Percentiles rank a stretch among this genome's conserved stretches.
Conservation (phyloP, 2,797 vertebrate genomes). For the Anabacerthia variegaticeps region DNA sequence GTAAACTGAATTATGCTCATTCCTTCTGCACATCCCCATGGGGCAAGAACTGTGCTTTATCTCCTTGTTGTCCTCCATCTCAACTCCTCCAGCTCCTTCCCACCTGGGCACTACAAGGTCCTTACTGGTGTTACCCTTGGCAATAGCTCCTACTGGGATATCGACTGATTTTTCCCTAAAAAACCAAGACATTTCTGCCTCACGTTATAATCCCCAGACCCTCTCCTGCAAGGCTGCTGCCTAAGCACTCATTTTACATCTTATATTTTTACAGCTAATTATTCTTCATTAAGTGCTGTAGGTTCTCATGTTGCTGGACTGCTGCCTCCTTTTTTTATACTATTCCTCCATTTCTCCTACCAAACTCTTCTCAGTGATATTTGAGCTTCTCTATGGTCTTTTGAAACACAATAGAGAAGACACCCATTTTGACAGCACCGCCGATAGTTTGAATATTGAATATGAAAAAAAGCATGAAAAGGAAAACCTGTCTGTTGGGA, state of each 20-base stretch:
- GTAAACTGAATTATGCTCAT: background rate
- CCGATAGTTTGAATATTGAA: background rate
- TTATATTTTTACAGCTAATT: constrained; percentile 29
- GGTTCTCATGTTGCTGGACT: background rate
- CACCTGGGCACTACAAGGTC: background rate
- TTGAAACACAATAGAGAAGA: background rate
- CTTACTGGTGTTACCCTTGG: background rate
- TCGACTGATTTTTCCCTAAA: too few species aligned
- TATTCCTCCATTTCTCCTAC: background rate
- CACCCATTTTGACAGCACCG: background rate
- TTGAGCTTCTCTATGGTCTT: background rate
- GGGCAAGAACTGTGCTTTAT: background rate
- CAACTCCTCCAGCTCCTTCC: background rate
- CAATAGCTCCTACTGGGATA: background rate
- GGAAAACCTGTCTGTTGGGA: background rate
- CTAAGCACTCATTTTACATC: background rate
- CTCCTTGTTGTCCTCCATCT: background rate
- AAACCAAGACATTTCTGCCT: background rate
- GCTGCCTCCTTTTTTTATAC: background rate
- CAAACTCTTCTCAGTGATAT: background rate
- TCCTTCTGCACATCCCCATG: fast-evolving
- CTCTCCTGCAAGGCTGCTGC: background rate
- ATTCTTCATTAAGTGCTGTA: background rate
- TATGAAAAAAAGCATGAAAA: background rate
- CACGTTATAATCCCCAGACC: background rate